A percentile compares a stretch with the other conserved stretches of the same genome.
Evolutionary conservation across 2,797 vertebrate species (phyloP).

Genomic region (Chaenodraco wilsoni): DNA sequence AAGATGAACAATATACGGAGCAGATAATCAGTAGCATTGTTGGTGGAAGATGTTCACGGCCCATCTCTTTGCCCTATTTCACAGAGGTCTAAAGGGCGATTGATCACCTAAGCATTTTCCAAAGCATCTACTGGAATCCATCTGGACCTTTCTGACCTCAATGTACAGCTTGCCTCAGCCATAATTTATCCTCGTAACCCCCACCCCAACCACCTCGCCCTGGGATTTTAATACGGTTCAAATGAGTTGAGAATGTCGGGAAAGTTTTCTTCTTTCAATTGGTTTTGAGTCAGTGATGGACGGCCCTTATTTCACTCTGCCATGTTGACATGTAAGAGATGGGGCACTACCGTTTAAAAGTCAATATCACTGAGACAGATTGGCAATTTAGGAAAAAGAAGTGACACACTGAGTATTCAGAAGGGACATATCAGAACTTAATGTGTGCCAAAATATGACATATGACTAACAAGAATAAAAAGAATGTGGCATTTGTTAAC

Average conservation of each 20-base stretch:
- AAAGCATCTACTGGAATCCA: slow-evolving; percentile 54
- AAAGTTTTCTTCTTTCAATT: slow-evolving; percentile 40
- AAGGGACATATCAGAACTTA: slow-evolving; percentile 21
- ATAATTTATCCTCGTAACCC: slow-evolving; percentile 25
- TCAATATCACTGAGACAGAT: slow-evolving; percentile 61
- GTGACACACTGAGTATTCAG: slow-evolving; percentile 46
- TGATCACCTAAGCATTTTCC: slow-evolving; percentile 70
- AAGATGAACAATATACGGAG: slow-evolving; percentile 56
- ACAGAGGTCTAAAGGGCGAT: slow-evolving; percentile 67
- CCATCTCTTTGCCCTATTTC: slow-evolving; percentile 57
- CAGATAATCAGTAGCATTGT: slow-evolving; percentile 54
- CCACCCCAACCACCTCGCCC: neutral
- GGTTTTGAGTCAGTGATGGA: slow-evolving; percentile 43
- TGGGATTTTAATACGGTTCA: slow-evolving; percentile 58
- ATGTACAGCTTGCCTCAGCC: slow-evolving; percentile 37
- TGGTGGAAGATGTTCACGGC: slow-evolving; percentile 49
- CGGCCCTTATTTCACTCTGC: slow-evolving; percentile 36
- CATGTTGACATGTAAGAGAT: slow-evolving; percentile 51
- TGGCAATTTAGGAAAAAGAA: slow-evolving; percentile 54
- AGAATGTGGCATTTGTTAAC: slow-evolving; percentile 9
- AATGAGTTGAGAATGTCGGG: slow-evolving; percentile 38
- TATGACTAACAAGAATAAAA: neutral
- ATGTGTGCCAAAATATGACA: slow-evolving; percentile 41
- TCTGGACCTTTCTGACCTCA: slow-evolving; percentile 65
- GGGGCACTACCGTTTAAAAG: slow-evolving; percentile 56